Percentiles rank a stretch among this genome's conserved stretches.
These are phyloP conservation scores for Melolontha melolontha DNA, from an alignment of 2,888 invertebrate genomes.

Conservation along the genomic window DNA sequence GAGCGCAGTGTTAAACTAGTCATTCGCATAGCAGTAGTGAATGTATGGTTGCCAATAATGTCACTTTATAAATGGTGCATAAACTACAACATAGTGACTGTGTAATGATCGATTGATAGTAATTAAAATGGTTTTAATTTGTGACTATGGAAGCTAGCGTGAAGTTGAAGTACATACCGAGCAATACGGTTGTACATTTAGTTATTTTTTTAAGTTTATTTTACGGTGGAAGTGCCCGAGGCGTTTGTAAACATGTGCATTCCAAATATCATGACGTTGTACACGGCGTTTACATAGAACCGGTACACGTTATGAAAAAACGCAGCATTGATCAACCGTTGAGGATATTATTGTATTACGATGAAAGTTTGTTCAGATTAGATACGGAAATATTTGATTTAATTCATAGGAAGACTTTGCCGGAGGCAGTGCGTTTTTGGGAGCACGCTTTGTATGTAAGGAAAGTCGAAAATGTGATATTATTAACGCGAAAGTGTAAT, in stretches of 20 bases:
- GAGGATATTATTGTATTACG: slow-evolving; percentile 87
- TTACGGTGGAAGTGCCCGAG: slow-evolving; percentile 47
- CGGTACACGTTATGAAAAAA: slow-evolving; percentile 81
- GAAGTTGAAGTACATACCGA: slow-evolving; percentile 54
- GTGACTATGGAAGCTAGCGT: slow-evolving; percentile 57
- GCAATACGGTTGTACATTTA: slow-evolving; percentile 47
- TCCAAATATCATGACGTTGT: slow-evolving; percentile 62
- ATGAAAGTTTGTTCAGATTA: slow-evolving; percentile 89
- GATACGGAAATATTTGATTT: slow-evolving; percentile 86
- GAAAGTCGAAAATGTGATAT: slow-evolving; percentile 86
- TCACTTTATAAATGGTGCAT: slow-evolving; percentile 20
- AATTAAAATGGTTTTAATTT: slow-evolving; percentile 41
- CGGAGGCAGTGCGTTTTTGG: slow-evolving; percentile 94
- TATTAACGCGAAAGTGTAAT: slow-evolving; percentile 90
- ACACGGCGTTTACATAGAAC: slow-evolving; percentile 85
- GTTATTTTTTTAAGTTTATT: slow-evolving; percentile 45
- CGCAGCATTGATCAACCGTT: slow-evolving; percentile 85
- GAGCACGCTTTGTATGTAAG: slow-evolving; percentile 91
- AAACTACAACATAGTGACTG: slow-evolving; percentile 8
- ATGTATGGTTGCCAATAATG: slow-evolving; percentile 35
- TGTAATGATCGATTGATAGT: slow-evolving; percentile 2
- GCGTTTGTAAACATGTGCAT: slow-evolving; percentile 53
- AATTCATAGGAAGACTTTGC: slow-evolving; percentile 90
- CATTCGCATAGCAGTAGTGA: slow-evolving; percentile 18
- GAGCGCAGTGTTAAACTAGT: slow-evolving; percentile 17